These are phyloP conservation scores for Diloba caeruleocephala DNA, from an alignment of 2,888 invertebrate species.

Conservation along the genomic window DNA sequence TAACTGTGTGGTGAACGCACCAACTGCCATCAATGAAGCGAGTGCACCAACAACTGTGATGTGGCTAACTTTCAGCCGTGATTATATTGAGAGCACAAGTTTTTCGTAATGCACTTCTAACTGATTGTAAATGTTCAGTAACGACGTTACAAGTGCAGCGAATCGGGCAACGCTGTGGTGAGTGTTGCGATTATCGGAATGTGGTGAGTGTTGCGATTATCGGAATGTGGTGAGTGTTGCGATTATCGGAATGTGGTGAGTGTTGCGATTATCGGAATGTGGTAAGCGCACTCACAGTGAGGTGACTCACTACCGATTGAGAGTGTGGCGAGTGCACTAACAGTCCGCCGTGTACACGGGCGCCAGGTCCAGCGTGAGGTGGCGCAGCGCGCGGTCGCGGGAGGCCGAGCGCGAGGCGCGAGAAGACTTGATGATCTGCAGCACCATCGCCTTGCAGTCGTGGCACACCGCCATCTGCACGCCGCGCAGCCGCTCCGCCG, in stretches of 20 bases:
- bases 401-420: conserved; percentile 94
- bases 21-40: conserved; percentile 20
- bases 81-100: conserved; percentile 28
- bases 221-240: not conserved
- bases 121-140: too few relatives aligned
- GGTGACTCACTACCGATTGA: conserved; percentile 9
- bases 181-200: too few relatives aligned
- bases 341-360: conserved; percentile 92
- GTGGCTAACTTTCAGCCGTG: conserved; percentile 13
- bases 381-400: conserved; percentile 94
- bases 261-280: not conserved
- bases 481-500: conserved; percentile 91
- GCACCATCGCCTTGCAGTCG: conserved; percentile 98
- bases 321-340: conserved; percentile 55
- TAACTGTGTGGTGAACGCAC: conserved; percentile 41
- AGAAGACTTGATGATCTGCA: conserved; percentile 97
- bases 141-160: too few relatives aligned
- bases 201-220: conserved; percentile 9
- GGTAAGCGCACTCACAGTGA: conserved; percentile 14
- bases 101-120: conserved; percentile 6
- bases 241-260: conserved; percentile 1
- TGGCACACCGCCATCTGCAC: conserved; percentile 97
- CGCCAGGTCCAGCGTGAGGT: conserved; percentile 94
- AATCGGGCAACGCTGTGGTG: too few relatives aligned
- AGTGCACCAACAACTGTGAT: conserved; percentile 29